Percentiles rank a stretch among this genome's conserved stretches.
These are phyloP conservation scores for Goniozus legneri DNA, from an alignment of 1,140 invertebrate genomes.

Conservation along the genomic window DNA sequence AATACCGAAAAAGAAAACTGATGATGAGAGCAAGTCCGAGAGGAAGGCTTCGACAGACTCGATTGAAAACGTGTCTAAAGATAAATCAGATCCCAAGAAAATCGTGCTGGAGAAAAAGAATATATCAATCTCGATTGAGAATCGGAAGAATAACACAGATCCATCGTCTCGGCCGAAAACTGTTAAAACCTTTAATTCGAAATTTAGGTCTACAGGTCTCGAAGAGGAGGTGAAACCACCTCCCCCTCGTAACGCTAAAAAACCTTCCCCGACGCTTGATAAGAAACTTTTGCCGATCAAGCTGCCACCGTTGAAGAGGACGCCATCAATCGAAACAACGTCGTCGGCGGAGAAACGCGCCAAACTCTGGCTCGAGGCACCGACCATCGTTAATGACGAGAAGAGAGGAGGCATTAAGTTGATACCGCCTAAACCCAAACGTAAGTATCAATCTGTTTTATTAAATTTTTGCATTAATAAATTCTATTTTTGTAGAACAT, in stretches of 20 bases:
- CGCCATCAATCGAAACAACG: slow-evolving; percentile 56
- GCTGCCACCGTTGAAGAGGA: slow-evolving; percentile 60
- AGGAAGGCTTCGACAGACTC: slow-evolving; percentile 41
- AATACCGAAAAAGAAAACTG: slow-evolving; percentile 67
- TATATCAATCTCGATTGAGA: slow-evolving; percentile 76
- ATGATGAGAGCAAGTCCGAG: slow-evolving; percentile 46
- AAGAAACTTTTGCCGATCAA: slow-evolving; percentile 61
- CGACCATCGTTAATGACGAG: slow-evolving; percentile 53
- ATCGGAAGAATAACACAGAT: slow-evolving; percentile 64
- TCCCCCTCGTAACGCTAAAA: slow-evolving; percentile 60
- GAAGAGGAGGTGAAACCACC: slow-evolving; percentile 79
- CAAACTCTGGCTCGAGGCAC: slow-evolving; percentile 56
- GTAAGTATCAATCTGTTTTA: slow-evolving; percentile 64
- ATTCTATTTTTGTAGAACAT: no score
- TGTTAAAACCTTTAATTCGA: slow-evolving; percentile 84
- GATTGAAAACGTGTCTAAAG: slow-evolving; percentile 46
- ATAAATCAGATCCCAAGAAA: slow-evolving; percentile 43
- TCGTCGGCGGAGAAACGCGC: slow-evolving; percentile 72
- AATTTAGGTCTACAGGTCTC: slow-evolving; percentile 80
- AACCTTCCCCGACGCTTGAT: slow-evolving; percentile 24
- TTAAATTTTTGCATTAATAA: no score
- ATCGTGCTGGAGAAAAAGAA: slow-evolving; percentile 59
- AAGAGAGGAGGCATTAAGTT: slow-evolving; percentile 78
- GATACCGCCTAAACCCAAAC: slow-evolving; percentile 82
- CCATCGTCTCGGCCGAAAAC: slow-evolving; percentile 69